Conservation (phyloP, 2,113 vertebrate genomes). For the Anhinga rufa region DNA sequence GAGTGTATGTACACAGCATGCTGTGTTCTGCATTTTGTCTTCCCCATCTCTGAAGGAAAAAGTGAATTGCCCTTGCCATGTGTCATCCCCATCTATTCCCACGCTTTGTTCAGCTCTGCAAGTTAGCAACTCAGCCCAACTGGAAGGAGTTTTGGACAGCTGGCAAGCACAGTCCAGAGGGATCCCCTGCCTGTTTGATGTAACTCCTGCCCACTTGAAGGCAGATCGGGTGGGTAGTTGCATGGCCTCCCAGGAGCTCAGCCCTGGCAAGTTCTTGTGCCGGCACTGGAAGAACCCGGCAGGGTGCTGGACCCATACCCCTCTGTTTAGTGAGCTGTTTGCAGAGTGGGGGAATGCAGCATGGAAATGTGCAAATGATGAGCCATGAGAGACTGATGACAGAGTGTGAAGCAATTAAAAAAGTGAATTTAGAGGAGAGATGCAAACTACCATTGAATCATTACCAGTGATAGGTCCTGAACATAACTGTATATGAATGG, state of each 20-base stretch:
- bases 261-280: background rate
- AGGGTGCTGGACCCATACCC: background rate
- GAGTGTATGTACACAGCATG: constrained; percentile 8
- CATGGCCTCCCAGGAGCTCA: background rate
- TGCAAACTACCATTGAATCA: background rate
- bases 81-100: constrained; percentile 38
- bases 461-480: background rate
- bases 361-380: background rate
- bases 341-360: background rate
- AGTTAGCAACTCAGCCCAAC: constrained; percentile 13
- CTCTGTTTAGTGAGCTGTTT: background rate
- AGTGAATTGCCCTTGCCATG: constrained; percentile 42
- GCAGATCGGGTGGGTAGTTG: background rate
- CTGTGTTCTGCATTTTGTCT: constrained; percentile 27
- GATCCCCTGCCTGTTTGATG: constrained; percentile 20
- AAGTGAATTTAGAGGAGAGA: background rate
- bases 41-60: constrained; percentile 11
- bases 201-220: background rate
- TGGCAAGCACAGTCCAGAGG: constrained; percentile 43
- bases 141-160: constrained; percentile 55
- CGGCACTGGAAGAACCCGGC: background rate
- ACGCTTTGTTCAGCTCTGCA: background rate
- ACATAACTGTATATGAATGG: background rate
- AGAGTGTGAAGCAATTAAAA: background rate
- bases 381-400: background rate